These are phyloP conservation scores for Narcine bancroftii DNA, from an alignment of 2,113 vertebrate genomes.

Conservation along the genomic window DNA sequence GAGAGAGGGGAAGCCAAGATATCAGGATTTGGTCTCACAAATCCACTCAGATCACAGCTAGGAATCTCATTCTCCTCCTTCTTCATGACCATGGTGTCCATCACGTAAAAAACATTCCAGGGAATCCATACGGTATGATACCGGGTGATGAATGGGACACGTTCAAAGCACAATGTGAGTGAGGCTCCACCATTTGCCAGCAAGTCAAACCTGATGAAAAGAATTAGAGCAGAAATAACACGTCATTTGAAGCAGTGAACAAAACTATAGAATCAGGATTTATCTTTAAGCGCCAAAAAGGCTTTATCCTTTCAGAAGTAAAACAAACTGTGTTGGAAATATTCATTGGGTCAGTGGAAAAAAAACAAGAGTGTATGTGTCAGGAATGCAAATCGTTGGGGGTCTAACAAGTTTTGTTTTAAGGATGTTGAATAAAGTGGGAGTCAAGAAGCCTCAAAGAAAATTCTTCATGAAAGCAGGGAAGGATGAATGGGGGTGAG, in stretches of 20 bases:
- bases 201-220: slow-evolving; percentile 75
- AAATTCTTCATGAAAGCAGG: no score
- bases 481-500: no score
- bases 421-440: no score
- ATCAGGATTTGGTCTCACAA: slow-evolving; percentile 77
- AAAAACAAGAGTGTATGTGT: no score
- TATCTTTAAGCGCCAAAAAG: background rate
- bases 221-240: background rate
- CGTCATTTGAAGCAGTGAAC: background rate
- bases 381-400: no score
- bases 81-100: slow-evolving; percentile 97
- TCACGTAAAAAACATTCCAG: slow-evolving; percentile 92
- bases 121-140: slow-evolving; percentile 90
- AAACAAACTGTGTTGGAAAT: no score
- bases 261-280: background rate
- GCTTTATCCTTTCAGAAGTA: no score
- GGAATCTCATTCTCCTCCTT: slow-evolving; percentile 88
- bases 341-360: no score
- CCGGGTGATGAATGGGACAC: slow-evolving; percentile 78
- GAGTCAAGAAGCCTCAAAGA: no score
- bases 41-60: slow-evolving; percentile 84
- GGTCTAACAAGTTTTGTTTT: no score
- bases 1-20: slow-evolving; percentile 86
- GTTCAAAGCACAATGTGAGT: slow-evolving; percentile 81
- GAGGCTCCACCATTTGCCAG: slow-evolving; percentile 87